phyloP scores from a whole-genome alignment of 2,888 invertebrate species.

The Epistrophe eligans region DNA sequence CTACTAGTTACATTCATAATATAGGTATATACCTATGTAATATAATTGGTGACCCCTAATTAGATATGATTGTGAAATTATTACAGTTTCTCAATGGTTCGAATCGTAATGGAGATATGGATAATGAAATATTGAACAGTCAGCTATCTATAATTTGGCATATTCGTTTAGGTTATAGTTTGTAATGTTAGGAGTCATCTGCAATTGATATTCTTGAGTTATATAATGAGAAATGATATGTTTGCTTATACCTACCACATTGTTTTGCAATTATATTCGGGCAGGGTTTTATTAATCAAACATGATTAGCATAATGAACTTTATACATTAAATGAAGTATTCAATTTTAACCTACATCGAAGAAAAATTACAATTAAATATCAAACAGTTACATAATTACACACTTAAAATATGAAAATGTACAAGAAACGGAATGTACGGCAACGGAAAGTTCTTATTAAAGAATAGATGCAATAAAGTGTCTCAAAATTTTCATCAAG shows the following conservation, averaged over 20 bases:
- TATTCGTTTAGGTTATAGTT: conserved; percentile 15
- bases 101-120: conserved; percentile 27
- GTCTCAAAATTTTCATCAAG: too few relatives aligned
- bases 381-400: too few relatives aligned
- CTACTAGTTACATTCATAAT: too few relatives aligned
- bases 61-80: conserved; percentile 55
- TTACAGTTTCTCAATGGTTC: conserved; percentile 25
- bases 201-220: conserved; percentile 29
- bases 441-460: too few relatives aligned
- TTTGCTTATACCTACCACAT: not conserved
- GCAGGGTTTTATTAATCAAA: conserved; percentile 22
- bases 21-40: not conserved
- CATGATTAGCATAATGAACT: not conserved
- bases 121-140: conserved; percentile 39
- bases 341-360: not conserved
- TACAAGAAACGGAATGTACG: too few relatives aligned
- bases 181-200: not conserved
- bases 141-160: not conserved
- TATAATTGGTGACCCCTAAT: conserved; percentile 37
- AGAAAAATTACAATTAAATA: not conserved
- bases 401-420: too few relatives aligned
- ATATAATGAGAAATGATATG: conserved; percentile 33
- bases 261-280: not conserved
- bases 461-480: too few relatives aligned
- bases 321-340: not conserved